Evolutionary conservation across 1,140 invertebrate species (phyloP).

Genomic region (Microvelia longipes): DNA sequence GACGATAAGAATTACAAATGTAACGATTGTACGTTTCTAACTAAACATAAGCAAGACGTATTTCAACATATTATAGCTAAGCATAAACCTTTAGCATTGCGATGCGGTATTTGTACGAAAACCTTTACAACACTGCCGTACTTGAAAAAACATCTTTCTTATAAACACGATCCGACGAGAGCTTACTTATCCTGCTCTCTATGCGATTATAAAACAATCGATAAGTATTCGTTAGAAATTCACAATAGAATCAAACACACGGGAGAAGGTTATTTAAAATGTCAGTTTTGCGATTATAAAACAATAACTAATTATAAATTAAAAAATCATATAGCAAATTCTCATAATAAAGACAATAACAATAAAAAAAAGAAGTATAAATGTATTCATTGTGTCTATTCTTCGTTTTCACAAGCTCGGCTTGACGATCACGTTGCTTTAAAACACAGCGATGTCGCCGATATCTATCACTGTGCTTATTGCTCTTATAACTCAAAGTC

Average conservation of each 20-base stretch:
- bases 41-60: neutral
- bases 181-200: neutral
- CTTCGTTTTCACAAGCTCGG: no score
- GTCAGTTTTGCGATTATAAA: neutral
- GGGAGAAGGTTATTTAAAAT: neutral
- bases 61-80: neutral
- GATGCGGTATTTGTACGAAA: neutral
- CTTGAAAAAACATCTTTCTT: neutral
- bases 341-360: neutral
- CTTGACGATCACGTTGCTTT: no score
- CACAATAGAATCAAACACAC: neutral
- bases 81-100: neutral
- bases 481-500: neutral
- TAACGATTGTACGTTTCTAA: neutral
- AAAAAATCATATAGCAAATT: neutral
- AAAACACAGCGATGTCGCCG: no score
- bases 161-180: neutral
- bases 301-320: neutral
- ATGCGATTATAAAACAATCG: neutral
- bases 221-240: neutral
- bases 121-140: neutral
- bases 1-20: neutral
- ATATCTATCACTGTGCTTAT: neutral
- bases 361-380: neutral
- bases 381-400: no score